Conservation (phyloP, 2,113 vertebrate species). For the Erpornis zantholeuca region DNA sequence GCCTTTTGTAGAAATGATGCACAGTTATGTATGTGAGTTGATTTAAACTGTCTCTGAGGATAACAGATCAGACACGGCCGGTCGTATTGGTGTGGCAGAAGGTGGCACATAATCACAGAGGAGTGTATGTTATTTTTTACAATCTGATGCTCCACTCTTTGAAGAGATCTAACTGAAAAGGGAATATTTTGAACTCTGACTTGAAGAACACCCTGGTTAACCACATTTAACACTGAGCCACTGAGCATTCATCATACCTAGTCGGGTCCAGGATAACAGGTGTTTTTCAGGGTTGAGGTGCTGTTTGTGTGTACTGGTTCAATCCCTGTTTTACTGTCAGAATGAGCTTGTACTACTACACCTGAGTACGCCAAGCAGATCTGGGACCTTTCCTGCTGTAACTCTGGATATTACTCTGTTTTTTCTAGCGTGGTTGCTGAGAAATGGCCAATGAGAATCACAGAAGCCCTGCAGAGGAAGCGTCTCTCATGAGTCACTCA, state of each 20-base stretch:
- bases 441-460: slow-evolving; percentile 96
- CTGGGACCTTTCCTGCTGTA: neutral
- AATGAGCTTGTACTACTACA: neutral
- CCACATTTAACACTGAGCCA: neutral
- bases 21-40: neutral
- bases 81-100: neutral
- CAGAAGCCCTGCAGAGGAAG: slow-evolving; percentile 84
- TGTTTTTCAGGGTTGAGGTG: neutral
- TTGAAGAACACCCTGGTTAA: neutral
- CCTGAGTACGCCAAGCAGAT: neutral
- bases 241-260: neutral
- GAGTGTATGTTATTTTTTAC: neutral
- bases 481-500: slow-evolving; percentile 81
- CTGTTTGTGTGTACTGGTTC: neutral
- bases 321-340: neutral
- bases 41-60: neutral
- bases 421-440: slow-evolving; percentile 76
- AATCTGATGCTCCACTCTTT: neutral
- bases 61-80: neutral
- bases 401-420: neutral
- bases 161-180: neutral
- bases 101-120: neutral
- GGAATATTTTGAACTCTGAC: neutral
- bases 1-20: neutral
- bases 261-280: neutral